Evolutionary conservation across 2,888 invertebrate genomes (phyloP).

Genomic region (Chrysina gloriosa): DNA sequence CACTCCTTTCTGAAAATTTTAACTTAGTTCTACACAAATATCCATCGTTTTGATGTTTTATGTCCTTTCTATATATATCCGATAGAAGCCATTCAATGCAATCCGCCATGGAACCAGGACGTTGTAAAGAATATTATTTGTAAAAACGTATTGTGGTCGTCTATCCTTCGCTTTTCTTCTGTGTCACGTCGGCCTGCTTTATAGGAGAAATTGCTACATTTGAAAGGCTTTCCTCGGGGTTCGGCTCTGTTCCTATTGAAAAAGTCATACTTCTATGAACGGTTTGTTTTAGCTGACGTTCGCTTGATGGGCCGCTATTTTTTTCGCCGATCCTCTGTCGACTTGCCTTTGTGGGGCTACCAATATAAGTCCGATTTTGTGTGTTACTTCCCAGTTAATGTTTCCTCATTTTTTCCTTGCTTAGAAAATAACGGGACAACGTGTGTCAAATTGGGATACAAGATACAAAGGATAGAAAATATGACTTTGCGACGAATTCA

Average conservation of each 20-base stretch:
- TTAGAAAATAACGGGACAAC: slow-evolving; percentile 9
- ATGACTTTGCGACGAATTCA: slow-evolving; percentile 14
- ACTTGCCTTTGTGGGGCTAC: slow-evolving; percentile 3
- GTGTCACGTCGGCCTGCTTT: slow-evolving; percentile 4
- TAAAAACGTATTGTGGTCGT: not conserved
- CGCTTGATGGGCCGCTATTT: slow-evolving; percentile 29
- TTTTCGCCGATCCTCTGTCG: slow-evolving; percentile 22
- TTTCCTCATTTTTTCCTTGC: slow-evolving; percentile 7
- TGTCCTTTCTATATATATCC: no score
- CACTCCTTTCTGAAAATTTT: no score
- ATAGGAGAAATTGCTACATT: slow-evolving; percentile 13
- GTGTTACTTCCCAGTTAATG: slow-evolving; percentile 18
- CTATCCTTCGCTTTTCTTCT: not conserved
- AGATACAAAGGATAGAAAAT: slow-evolving; percentile 8
- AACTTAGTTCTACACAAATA: no score
- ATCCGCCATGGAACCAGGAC: not conserved
- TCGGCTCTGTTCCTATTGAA: slow-evolving; percentile 24
- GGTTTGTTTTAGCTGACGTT: slow-evolving; percentile 32
- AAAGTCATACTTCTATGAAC: slow-evolving; percentile 29
- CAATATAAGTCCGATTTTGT: not conserved
- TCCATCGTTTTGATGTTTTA: no score
- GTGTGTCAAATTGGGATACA: slow-evolving; percentile 2
- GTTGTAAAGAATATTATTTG: not conserved
- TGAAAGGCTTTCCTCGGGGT: slow-evolving; percentile 10
- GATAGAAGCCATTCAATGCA: no score